These are phyloP conservation scores for Ophraella communa DNA, from an alignment of 2,888 invertebrate genomes.

Conservation along the genomic window DNA sequence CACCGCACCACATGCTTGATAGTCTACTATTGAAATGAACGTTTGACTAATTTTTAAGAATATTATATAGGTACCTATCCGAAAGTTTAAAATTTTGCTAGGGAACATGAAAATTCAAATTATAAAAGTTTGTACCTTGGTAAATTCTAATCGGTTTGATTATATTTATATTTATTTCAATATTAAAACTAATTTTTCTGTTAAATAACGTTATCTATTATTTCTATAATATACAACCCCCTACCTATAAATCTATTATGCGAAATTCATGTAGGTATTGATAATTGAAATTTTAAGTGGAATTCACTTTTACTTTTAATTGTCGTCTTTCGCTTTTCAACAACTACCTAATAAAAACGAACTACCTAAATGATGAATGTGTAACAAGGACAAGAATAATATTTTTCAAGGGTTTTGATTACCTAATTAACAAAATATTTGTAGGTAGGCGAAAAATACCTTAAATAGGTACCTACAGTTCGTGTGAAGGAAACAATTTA, in stretches of 20 bases:
- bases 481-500: too few species aligned
- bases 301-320: neutral
- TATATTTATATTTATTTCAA: too few species aligned
- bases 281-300: neutral
- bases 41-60: slow-evolving; percentile 30
- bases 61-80: neutral
- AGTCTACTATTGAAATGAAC: slow-evolving; percentile 31
- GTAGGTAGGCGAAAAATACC: neutral
- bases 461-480: too few species aligned
- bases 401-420: neutral
- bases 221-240: too few species aligned
- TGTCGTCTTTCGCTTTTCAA: neutral
- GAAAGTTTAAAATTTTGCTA: too few species aligned
- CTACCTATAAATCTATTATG: too few species aligned
- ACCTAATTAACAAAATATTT: neutral
- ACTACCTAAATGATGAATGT: neutral
- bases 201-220: too few species aligned
- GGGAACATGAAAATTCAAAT: too few species aligned
- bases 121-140: too few species aligned
- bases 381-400: neutral
- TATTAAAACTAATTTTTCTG: too few species aligned
- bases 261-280: neutral
- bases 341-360: neutral
- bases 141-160: too few species aligned
- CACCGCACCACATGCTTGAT: slow-evolving; percentile 53